These are phyloP conservation scores for Oryctolagus cuniculus DNA, from an alignment of 2,113 vertebrate species.

Conservation along the genomic window mOryCun1.1 NC_091434.1:60230001-60230500, in stretches of 20 bases:
- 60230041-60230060: too few relatives aligned
- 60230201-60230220: slow-evolving; percentile 28
- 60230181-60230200: too few relatives aligned
- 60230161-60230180: too few relatives aligned
- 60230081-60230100: too few relatives aligned
- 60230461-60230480: not conserved
- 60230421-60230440: slow-evolving; percentile 40
- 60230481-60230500: not conserved
- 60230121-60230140: too few relatives aligned
- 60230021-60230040: too few relatives aligned
- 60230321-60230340: not conserved
- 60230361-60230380: not conserved
- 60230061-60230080: too few relatives aligned
- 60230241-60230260: not conserved
- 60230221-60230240: slow-evolving; percentile 9
- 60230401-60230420: too few relatives aligned
- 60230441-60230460: not conserved
- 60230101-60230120: too few relatives aligned
- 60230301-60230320: not conserved
- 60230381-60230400: not conserved
- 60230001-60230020: too few relatives aligned
- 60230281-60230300: not conserved
- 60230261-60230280: not conserved
- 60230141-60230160: too few relatives aligned
- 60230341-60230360: not conserved